phyloP scores from a whole-genome alignment of 2,888 invertebrate genomes.

The Tachystola acroxantha region DNA sequence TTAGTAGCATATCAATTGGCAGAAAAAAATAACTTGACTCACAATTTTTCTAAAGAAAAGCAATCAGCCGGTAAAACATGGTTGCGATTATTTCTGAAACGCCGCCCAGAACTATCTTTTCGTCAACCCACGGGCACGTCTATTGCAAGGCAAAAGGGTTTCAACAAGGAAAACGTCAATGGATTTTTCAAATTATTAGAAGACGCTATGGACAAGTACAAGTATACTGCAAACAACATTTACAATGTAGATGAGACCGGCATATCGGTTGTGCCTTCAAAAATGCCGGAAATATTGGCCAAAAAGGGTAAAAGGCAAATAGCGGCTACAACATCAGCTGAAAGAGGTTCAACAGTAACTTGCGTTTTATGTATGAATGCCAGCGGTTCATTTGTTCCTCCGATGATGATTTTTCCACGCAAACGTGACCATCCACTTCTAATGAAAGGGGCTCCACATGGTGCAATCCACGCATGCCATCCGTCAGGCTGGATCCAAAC shows the following conservation, averaged over 20 bases:
- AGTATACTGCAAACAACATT: too few relatives aligned
- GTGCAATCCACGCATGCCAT: slow-evolving; percentile 13
- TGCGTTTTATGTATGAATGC: slow-evolving; percentile 20
- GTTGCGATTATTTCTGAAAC: not conserved
- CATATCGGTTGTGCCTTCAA: slow-evolving; percentile 30
- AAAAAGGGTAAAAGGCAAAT: slow-evolving; percentile 34
- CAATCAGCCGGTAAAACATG: slow-evolving; percentile 9
- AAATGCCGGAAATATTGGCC: slow-evolving; percentile 26
- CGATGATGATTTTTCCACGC: slow-evolving; percentile 24
- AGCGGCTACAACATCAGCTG: slow-evolving; percentile 29
- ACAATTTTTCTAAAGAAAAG: slow-evolving; percentile 8
- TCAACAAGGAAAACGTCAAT: not conserved
- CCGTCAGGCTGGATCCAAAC: slow-evolving; percentile 18
- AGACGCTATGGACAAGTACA: not conserved
- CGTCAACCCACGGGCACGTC: not conserved
- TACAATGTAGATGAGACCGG: slow-evolving; percentile 37
- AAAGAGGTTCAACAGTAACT: slow-evolving; percentile 28
- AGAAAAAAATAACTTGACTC: slow-evolving; percentile 8
- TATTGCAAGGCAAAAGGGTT: not conserved
- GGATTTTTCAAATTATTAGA: not conserved
- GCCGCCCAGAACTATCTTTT: not conserved
- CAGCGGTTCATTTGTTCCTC: slow-evolving; percentile 19
- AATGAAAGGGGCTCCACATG: slow-evolving; percentile 21
- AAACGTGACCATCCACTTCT: slow-evolving; percentile 15
- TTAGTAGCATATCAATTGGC: slow-evolving; percentile 9